Evolutionary conservation across 2,113 vertebrate genomes (phyloP).

Genomic region (Macrotis lagotis): DNA sequence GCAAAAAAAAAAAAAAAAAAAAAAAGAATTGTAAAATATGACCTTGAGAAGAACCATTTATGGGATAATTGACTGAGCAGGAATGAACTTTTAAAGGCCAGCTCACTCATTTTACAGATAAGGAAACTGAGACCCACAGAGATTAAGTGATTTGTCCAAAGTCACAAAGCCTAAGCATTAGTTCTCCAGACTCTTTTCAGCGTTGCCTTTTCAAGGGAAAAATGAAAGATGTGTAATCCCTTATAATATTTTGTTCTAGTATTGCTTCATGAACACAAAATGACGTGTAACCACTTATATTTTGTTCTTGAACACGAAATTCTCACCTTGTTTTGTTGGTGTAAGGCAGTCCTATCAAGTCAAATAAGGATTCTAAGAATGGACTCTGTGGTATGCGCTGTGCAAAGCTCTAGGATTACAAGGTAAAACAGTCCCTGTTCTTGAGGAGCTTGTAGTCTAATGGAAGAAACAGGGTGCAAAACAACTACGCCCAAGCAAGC

Average conservation of each 20-base stretch:
- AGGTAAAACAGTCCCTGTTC: background rate
- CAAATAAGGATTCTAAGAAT: background rate
- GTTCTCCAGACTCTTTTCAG: background rate
- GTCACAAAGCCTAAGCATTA: background rate
- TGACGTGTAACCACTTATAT: too few species aligned
- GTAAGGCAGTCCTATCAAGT: background rate
- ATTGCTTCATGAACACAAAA: too few species aligned
- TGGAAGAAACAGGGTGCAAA: background rate
- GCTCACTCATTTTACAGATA: background rate
- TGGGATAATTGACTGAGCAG: background rate
- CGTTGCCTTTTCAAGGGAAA: background rate
- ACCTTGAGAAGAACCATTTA: slow-evolving; percentile 19
- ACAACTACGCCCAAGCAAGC: background rate
- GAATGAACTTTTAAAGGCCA: background rate
- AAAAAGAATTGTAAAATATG: too few species aligned
- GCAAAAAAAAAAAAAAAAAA: too few species aligned
- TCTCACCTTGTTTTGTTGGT: background rate
- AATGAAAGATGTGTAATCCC: background rate
- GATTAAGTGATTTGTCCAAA: background rate
- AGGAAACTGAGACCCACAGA: background rate
- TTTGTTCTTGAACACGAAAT: background rate
- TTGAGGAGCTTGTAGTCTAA: background rate
- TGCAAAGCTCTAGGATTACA: background rate
- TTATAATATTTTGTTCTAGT: background rate
- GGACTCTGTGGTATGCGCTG: background rate